Evolutionary conservation across 2,113 vertebrate genomes (phyloP).

Genomic region (Solea senegalensis): DNA sequence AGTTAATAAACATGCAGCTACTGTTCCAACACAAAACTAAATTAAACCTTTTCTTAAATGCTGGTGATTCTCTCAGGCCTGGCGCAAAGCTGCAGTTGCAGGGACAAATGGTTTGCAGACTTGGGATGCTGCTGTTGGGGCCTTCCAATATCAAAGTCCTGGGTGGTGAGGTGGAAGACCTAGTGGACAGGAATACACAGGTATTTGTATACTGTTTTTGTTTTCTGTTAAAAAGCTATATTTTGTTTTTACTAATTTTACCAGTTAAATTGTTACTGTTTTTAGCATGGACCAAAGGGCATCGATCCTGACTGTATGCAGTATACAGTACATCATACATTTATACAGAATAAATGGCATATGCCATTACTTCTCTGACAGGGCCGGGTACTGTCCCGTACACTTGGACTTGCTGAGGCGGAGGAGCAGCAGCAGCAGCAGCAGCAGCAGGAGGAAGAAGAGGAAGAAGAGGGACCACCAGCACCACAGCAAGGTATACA

Average conservation of each 20-base stretch:
- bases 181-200: slow-evolving; percentile 82
- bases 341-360: slow-evolving; percentile 44
- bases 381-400: slow-evolving; percentile 85
- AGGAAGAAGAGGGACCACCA: slow-evolving; percentile 19
- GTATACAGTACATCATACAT: not conserved
- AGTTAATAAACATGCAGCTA: not conserved
- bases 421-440: slow-evolving; percentile 47
- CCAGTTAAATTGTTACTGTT: not conserved
- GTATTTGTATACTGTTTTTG: slow-evolving; percentile 41
- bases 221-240: not conserved
- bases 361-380: slow-evolving; percentile 41
- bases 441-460: slow-evolving; percentile 12
- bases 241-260: too few species aligned
- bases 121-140: slow-evolving; percentile 91
- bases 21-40: not conserved
- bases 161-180: slow-evolving; percentile 92
- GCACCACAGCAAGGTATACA: slow-evolving; percentile 53
- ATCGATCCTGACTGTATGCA: not conserved
- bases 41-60: not conserved
- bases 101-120: slow-evolving; percentile 86
- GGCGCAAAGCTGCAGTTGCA: slow-evolving; percentile 89
- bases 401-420: slow-evolving; percentile 84
- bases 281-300: not conserved
- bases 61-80: slow-evolving; percentile 76
- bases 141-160: slow-evolving; percentile 90